Percentiles rank a stretch among this genome's conserved stretches.
phyloP scores from a whole-genome alignment of 2,888 invertebrate species.

The Pheosia tremula region DNA sequence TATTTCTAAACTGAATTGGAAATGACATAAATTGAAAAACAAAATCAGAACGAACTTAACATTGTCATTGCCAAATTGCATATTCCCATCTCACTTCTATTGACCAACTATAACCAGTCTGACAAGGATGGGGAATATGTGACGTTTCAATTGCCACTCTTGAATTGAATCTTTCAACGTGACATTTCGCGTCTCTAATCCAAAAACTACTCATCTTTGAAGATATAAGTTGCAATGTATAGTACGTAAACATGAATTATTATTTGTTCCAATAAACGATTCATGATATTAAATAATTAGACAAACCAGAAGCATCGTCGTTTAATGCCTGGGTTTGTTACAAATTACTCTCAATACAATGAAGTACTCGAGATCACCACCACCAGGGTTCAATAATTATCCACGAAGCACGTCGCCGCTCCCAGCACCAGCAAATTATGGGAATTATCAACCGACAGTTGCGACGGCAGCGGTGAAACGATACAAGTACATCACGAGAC shows the following conservation, averaged over 20 bases:
- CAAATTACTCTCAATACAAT: slow-evolving; percentile 49
- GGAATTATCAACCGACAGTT: slow-evolving; percentile 87
- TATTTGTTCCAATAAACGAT: slow-evolving; percentile 14
- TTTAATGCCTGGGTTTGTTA: slow-evolving; percentile 31
- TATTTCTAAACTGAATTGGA: too few species aligned
- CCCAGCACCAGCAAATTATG: slow-evolving; percentile 88
- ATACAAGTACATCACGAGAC: slow-evolving; percentile 92
- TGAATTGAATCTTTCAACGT: slow-evolving; percentile 22
- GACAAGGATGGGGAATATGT: slow-evolving; percentile 13
- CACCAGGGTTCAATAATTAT: slow-evolving; percentile 70
- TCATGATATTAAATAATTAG: not conserved
- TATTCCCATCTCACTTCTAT: not conserved
- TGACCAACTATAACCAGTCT: not conserved
- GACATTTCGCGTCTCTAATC: slow-evolving; percentile 32
- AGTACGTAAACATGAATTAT: slow-evolving; percentile 39
- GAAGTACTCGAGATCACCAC: slow-evolving; percentile 87
- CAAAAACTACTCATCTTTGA: slow-evolving; percentile 4
- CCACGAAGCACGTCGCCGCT: slow-evolving; percentile 86
- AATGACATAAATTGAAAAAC: too few species aligned
- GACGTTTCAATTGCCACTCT: slow-evolving; percentile 12
- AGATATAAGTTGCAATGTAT: slow-evolving; percentile 16
- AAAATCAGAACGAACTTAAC: not conserved
- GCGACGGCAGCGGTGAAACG: slow-evolving; percentile 93
- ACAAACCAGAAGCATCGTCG: not conserved
- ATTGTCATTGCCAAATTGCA: not conserved